Evolutionary conservation across 2,113 vertebrate species (phyloP).

Genomic region (Perca schrenkii): DNA sequence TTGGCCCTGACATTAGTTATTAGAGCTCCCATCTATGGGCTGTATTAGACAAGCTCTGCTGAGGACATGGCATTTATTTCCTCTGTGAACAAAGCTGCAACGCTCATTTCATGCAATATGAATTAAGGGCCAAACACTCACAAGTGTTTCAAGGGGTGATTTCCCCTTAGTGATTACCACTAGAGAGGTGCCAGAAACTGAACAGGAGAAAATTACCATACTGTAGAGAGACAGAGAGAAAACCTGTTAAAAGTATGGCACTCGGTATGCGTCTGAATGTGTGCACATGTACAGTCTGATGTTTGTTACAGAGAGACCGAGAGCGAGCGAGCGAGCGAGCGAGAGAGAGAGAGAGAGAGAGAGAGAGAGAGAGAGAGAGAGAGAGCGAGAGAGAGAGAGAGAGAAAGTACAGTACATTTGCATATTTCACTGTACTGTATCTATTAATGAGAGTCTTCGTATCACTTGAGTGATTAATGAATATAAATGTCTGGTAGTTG

Average conservation of each 20-base stretch:
- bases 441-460: not conserved
- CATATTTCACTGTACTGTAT: conserved; percentile 28
- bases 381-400: not conserved
- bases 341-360: not conserved
- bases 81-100: conserved; percentile 55
- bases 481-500: not conserved
- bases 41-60: conserved; percentile 59
- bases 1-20: conserved; percentile 40
- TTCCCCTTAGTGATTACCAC: conserved; percentile 65
- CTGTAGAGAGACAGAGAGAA: conserved; percentile 30
- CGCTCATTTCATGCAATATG: conserved; percentile 60
- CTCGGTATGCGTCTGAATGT: not conserved
- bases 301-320: conserved; percentile 12
- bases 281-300: conserved; percentile 1
- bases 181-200: conserved; percentile 54
- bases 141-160: conserved; percentile 64
- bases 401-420: conserved; percentile 1
- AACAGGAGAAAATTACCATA: conserved; percentile 54
- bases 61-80: conserved; percentile 49
- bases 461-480: not conserved
- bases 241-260: conserved; percentile 33
- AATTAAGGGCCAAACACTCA: conserved; percentile 67
- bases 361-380: not conserved
- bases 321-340: not conserved
- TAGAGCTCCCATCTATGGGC: conserved; percentile 57